These are phyloP conservation scores for Drosophila formosana DNA, from an alignment of 2,888 invertebrate genomes.

Conservation along the genomic window DNA sequence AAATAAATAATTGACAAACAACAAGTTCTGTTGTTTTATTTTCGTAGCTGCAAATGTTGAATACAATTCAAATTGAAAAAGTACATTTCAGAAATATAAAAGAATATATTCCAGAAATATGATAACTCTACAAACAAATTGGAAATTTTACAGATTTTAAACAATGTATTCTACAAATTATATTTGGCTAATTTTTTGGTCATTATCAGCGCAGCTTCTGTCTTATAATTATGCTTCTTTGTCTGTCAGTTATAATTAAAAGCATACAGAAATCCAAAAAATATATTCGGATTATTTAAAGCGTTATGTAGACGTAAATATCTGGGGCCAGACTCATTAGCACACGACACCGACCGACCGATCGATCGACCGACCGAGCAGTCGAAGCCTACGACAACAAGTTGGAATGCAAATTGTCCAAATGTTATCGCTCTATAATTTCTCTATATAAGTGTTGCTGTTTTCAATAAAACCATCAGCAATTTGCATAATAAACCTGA, in stretches of 20 bases:
- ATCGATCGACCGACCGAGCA: too few species aligned
- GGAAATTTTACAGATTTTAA: too few species aligned
- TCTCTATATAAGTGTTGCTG: slow-evolving; percentile 48
- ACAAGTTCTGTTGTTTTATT: too few species aligned
- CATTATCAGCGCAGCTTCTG: too few species aligned
- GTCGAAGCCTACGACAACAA: slow-evolving; percentile 17
- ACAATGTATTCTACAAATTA: too few species aligned
- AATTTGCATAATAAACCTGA: slow-evolving; percentile 64
- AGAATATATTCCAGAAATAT: too few species aligned
- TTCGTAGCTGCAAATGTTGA: too few species aligned
- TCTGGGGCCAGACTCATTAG: background rate
- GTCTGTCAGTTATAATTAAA: slow-evolving; percentile 1
- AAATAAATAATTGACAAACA: too few species aligned
- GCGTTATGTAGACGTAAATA: background rate
- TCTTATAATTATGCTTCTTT: background rate
- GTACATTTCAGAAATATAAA: too few species aligned
- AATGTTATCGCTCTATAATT: slow-evolving; percentile 38
- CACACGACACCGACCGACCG: background rate
- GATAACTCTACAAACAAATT: too few species aligned
- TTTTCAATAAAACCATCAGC: slow-evolving; percentile 54
- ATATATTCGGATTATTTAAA: slow-evolving; percentile 13
- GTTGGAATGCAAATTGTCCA: slow-evolving; percentile 33
- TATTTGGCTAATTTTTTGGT: background rate
- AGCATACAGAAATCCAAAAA: slow-evolving; percentile 1
- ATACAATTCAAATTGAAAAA: too few species aligned